These are phyloP conservation scores for Creontiades dilutus DNA, from an alignment of 2,888 invertebrate species.

Conservation along the genomic window DNA sequence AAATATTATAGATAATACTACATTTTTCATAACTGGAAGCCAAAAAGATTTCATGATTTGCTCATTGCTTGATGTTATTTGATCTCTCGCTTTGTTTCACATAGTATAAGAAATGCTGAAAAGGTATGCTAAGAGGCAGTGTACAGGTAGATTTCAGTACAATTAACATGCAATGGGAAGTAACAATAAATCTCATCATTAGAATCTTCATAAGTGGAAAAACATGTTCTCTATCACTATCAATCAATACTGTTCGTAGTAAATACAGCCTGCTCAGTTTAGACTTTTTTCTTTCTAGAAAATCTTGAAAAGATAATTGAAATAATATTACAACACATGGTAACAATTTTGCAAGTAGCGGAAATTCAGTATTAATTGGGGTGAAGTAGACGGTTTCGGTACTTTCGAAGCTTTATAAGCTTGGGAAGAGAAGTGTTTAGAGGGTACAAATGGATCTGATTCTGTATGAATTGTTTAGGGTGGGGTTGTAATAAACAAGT, in stretches of 20 bases:
- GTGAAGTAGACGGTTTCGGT: neutral
- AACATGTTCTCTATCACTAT: conserved; percentile 10
- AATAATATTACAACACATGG: neutral
- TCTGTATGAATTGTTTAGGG: too few species aligned
- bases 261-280: neutral
- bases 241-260: conserved; percentile 22
- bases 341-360: too few species aligned
- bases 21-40: conserved; percentile 9
- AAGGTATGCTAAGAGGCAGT: conserved; percentile 5
- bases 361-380: neutral
- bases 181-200: neutral
- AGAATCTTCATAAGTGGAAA: neutral
- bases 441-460: too few species aligned
- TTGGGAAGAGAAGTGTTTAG: neutral
- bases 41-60: neutral
- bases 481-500: too few species aligned
- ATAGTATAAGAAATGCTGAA: neutral
- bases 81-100: neutral
- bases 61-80: neutral
- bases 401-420: neutral
- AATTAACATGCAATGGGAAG: neutral
- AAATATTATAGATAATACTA: neutral
- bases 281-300: neutral
- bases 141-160: neutral
- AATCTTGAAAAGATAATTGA: neutral